Evolutionary conservation across 2,113 vertebrate genomes (phyloP), one percentile per base, ranked within the genome.

Genomic region (Anoura caudifer): DNA sequence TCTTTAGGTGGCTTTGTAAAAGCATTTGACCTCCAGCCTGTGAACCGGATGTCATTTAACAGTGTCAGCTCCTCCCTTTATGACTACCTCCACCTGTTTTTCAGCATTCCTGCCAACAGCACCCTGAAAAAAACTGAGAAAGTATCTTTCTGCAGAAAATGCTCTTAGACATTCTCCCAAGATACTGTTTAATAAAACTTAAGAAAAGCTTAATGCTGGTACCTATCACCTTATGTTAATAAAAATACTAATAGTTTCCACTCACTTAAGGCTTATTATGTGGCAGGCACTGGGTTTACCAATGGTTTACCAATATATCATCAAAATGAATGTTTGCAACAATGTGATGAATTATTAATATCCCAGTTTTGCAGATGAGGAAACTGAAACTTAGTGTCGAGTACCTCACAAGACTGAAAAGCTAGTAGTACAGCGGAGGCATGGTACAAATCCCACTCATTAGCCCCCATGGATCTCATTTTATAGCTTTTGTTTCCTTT

Each of bases 1-100:
- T 73, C 69, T 41, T 72, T 43, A 67, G 70, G 61, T 43, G 38
- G 59, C 92, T 95, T 97, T 94, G 76, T 91, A 76, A 97, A 96
- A 45, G 26, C 36, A 10, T 56, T 52, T 92, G 80, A 90, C 52
- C 59, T 90, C 63, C 33, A 81, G 79, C 50, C 7, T 13, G 38
- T 67, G 77, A 41, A 81, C 70, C 7, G n/a, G 87, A 61, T 94
- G 41, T 52, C 76, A 63, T 81, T 92, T 87, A 67, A 61, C 70
- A 83, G 47, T 22, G 69, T 67, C 38, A 22, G 10, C 43, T 50
- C 43, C 65, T 90, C 33, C 72, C n/a, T 75, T 28, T 82, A 63
- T 85, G 31, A 77, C 38, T 80, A 14, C 43, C 5, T 84, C 28
- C 84, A 59, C 87, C 54, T 61, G 33, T 87, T 77, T 67, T 88